phyloP scores from a whole-genome alignment of 1,140 invertebrate genomes.

The Drosophila carrolli region DNA sequence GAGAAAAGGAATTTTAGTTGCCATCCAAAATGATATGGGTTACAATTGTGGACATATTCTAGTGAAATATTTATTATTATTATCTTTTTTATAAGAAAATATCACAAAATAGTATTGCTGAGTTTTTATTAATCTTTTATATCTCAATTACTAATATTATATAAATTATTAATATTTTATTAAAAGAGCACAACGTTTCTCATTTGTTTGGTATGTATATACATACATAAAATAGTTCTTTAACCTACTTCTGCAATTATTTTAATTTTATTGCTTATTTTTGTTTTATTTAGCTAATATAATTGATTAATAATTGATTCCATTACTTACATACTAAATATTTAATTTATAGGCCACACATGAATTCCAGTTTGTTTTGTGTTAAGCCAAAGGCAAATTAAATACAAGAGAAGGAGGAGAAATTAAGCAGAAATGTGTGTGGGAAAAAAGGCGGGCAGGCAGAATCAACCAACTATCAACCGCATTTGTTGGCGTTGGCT shows the following conservation, averaged over 20 bases:
- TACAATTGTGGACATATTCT: not conserved
- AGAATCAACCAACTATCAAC: conserved; percentile 3
- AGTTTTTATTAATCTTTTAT: no score
- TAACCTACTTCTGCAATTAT: not conserved
- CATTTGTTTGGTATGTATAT: no score
- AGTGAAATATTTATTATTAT: not conserved
- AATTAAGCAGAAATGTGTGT: conserved; percentile 10
- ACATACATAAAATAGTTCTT: no score
- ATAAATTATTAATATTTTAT: not conserved
- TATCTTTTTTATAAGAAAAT: no score
- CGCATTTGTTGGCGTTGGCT: conserved; percentile 14
- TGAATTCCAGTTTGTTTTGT: not conserved
- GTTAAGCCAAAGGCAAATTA: not conserved
- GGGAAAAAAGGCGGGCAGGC: not conserved
- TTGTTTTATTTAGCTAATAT: not conserved
- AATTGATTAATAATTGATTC: not conserved
- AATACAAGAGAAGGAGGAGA: not conserved
- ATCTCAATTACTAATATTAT: no score
- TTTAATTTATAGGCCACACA: not conserved
- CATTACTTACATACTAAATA: not conserved
- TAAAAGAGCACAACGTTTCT: no score
- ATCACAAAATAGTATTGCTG: no score
- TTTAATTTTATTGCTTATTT: not conserved
- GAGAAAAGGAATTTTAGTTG: not conserved
- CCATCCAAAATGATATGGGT: not conserved